Percentiles rank a stretch among this genome's conserved stretches.
These are phyloP conservation scores for Baryphthengus martii DNA, from an alignment of 2,113 vertebrate genomes.

Conservation along the genomic window DNA sequence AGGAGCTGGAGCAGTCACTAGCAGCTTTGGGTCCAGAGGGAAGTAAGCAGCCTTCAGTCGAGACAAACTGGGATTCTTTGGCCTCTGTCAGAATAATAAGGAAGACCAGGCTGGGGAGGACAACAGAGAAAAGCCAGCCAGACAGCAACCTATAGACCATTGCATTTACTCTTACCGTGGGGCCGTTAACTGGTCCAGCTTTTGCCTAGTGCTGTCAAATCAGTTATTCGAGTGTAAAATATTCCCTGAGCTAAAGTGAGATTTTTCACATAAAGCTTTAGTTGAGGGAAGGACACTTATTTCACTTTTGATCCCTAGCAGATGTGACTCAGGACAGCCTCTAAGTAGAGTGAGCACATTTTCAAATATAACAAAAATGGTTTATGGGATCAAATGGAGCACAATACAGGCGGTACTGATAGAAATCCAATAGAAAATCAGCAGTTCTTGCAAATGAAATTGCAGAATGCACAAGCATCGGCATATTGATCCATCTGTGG, in stretches of 20 bases:
- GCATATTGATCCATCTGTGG: rapidly evolving
- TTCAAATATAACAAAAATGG: background rate
- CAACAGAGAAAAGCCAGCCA: background rate
- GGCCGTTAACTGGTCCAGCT: background rate
- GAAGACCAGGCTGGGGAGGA: background rate
- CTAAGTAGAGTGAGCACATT: background rate
- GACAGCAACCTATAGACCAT: background rate
- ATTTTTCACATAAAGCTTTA: background rate
- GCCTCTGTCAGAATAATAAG: background rate
- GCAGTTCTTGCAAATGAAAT: background rate
- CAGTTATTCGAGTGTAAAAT: background rate
- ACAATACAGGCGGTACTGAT: background rate
- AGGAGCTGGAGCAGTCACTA: background rate
- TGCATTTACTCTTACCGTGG: background rate
- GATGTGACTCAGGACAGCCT: background rate
- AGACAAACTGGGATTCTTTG: background rate
- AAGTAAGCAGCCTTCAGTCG: background rate
- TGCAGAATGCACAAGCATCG: background rate
- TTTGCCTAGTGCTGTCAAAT: background rate
- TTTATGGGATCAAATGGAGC: background rate
- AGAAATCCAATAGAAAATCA: background rate
- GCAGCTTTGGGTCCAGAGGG: background rate
- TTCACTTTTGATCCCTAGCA: background rate
- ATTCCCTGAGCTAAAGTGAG: background rate
- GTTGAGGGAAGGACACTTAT: background rate